Conservation (phyloP, 2,113 vertebrate species). For the Apodemus sylvaticus region DNA sequence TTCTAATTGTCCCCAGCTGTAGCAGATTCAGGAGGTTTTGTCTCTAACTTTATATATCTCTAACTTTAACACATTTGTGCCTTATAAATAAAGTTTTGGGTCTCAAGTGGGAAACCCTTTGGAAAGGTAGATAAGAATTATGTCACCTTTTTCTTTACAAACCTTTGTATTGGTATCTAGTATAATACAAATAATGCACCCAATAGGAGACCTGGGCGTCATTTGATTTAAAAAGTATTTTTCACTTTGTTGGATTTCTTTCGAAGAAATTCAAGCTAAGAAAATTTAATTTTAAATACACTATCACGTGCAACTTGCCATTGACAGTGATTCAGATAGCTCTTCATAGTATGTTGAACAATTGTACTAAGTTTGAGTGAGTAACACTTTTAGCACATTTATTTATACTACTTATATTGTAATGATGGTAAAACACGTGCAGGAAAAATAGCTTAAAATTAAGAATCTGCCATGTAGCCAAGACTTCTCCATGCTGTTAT, state of each 20-base stretch:
- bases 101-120: conserved; percentile 16
- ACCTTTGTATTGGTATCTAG: background rate
- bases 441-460: background rate
- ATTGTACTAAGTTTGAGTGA: background rate
- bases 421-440: background rate
- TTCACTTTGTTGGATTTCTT: background rate
- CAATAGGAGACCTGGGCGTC: background rate
- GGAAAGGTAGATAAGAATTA: background rate
- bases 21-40: conserved; percentile 46
- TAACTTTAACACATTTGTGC: background rate
- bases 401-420: background rate
- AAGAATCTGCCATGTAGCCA: background rate
- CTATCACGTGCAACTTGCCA: background rate
- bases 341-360: background rate
- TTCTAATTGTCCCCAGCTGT: conserved; percentile 70
- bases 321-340: background rate
- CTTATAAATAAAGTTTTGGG: background rate
- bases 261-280: background rate
- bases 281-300: background rate
- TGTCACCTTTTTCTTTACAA: background rate
- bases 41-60: background rate
- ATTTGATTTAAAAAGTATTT: background rate
- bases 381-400: background rate
- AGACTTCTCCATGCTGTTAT: background rate
- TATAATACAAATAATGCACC: background rate